These are phyloP conservation scores for Brachionus koreanus DNA, from an alignment of 1,140 invertebrate species.

Conservation along the genomic window DNA sequence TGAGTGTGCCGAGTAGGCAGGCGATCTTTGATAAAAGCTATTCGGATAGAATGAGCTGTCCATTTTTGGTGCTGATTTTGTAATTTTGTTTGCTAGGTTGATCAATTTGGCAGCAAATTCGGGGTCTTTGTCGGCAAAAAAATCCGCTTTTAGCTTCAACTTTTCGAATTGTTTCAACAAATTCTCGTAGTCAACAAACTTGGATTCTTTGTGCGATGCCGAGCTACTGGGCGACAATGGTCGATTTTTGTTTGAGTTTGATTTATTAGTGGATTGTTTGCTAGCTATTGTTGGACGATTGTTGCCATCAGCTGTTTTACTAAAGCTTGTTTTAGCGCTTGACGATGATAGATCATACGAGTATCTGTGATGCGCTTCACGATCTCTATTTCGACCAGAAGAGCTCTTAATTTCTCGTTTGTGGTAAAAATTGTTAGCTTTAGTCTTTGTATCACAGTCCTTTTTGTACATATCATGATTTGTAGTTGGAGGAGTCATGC, in stretches of 20 bases:
- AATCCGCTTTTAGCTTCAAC: background rate
- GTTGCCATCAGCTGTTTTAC: background rate
- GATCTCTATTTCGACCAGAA: constrained; percentile 20
- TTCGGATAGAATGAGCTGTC: background rate
- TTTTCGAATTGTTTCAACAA: constrained; percentile 32
- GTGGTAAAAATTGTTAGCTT: background rate
- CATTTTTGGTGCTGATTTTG: constrained; percentile 16
- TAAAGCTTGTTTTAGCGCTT: background rate
- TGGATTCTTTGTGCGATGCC: background rate
- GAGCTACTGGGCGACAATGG: background rate
- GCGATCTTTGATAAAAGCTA: background rate
- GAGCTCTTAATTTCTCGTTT: background rate
- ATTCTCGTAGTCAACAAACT: constrained; percentile 12
- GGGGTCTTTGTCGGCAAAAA: constrained; percentile 14
- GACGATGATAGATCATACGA: constrained; percentile 24
- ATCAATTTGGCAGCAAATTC: constrained; percentile 24
- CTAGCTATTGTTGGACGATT: constrained; percentile 23
- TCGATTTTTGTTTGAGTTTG: background rate
- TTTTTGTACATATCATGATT: constrained; percentile 33
- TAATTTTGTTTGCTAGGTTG: constrained; percentile 9
- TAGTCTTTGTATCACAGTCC: constrained; percentile 4
- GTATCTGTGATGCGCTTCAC: constrained; percentile 17
- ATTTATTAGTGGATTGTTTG: constrained; percentile 2
- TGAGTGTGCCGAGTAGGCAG: background rate
- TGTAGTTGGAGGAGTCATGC: constrained; percentile 12